These are phyloP conservation scores for Hydropotes inermis DNA, from an alignment of 2,113 vertebrate species.

Conservation along the genomic window DNA sequence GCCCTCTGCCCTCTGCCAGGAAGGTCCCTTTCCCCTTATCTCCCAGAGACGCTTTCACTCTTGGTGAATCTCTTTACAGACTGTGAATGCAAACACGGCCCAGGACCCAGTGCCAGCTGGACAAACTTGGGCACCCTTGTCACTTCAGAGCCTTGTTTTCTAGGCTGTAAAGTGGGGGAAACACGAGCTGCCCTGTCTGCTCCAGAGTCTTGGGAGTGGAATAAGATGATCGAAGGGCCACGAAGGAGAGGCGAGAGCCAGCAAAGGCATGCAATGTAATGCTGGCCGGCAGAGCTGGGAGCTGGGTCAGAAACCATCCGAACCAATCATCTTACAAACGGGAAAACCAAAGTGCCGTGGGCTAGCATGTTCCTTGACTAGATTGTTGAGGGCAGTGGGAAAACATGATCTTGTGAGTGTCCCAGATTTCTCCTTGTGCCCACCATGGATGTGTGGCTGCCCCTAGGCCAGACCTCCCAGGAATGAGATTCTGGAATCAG, in stretches of 20 bases:
- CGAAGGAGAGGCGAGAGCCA: slow-evolving; percentile 6
- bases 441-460: slow-evolving; percentile 41
- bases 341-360: neutral
- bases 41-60: neutral
- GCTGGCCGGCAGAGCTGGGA: neutral
- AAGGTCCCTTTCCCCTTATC: neutral
- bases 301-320: neutral
- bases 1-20: neutral
- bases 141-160: neutral
- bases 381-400: slow-evolving; percentile 7
- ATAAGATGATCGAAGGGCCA: slow-evolving; percentile 12
- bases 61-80: neutral
- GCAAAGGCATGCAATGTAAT: neutral
- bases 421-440: slow-evolving; percentile 50
- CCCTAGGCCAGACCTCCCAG: slow-evolving; percentile 57
- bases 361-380: slow-evolving; percentile 25
- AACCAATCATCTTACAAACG: slow-evolving; percentile 55
- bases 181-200: neutral
- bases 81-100: neutral
- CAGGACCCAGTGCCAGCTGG: neutral
- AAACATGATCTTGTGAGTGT: slow-evolving; percentile 20
- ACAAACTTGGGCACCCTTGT: neutral
- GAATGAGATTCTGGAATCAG: slow-evolving; percentile 34
- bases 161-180: neutral
- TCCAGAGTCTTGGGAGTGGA: neutral